Evolutionary conservation across 2,113 vertebrate genomes (phyloP).

Genomic region (Scytalopus superciliaris): DNA sequence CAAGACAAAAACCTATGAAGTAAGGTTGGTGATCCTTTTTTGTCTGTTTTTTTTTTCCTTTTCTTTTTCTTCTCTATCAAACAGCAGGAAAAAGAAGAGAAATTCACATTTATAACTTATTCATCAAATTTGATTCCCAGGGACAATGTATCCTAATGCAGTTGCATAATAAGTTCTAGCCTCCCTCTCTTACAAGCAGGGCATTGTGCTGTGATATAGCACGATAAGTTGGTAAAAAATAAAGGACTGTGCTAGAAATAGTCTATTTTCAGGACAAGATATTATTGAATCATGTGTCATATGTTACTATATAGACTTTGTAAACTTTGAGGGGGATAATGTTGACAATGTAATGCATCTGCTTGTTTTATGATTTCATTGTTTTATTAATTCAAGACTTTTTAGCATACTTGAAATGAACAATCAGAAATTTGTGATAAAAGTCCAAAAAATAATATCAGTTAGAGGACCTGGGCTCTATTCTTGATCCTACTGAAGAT

Average conservation of each 20-base stretch:
- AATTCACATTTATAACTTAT: constrained; percentile 22
- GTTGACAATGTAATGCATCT: neutral
- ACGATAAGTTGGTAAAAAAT: constrained; percentile 42
- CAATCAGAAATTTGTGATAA: neutral
- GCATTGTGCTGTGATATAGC: constrained; percentile 21
- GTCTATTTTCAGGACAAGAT: constrained; percentile 8
- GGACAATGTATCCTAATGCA: neutral
- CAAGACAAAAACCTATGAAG: neutral
- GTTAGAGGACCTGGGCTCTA: neutral
- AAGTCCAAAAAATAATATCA: neutral
- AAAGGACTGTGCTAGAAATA: constrained; percentile 37
- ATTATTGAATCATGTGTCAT: neutral
- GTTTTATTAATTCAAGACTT: neutral
- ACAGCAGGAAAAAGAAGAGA: neutral
- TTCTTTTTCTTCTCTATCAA: neutral
- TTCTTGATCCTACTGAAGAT: neutral
- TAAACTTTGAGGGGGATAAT: neutral
- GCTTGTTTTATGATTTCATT: neutral
- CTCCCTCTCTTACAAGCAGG: constrained; percentile 29
- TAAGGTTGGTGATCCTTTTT: neutral
- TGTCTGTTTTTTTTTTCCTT: neutral
- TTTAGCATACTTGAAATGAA: neutral
- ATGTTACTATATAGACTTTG: neutral
- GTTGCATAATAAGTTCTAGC: constrained; percentile 49
- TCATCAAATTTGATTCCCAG: constrained; percentile 28